Evolutionary conservation across 2,113 vertebrate genomes (phyloP).

Genomic region (Lophura nycthemera): DNA sequence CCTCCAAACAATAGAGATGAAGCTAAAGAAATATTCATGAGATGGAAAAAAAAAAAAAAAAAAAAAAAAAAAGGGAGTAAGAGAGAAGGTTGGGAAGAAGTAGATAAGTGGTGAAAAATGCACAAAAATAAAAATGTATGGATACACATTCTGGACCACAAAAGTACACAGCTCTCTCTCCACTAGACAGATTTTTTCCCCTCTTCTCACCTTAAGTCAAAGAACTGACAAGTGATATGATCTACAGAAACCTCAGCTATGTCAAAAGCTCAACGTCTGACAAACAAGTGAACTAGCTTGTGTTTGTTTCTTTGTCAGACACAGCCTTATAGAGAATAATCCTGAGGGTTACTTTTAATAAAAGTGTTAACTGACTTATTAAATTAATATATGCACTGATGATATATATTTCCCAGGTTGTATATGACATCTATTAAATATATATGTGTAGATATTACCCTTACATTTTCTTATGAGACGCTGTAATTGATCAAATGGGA

Average conservation of each 20-base stretch:
- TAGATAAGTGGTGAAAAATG: background rate
- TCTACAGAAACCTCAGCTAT: background rate
- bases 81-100: background rate
- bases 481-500: constrained; percentile 68
- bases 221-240: background rate
- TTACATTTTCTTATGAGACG: constrained; percentile 6
- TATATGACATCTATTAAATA: constrained; percentile 34
- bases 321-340: background rate
- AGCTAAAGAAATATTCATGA: background rate
- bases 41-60: background rate
- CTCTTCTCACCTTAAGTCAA: background rate
- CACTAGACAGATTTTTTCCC: background rate
- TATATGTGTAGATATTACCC: constrained; percentile 8
- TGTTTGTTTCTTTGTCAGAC: background rate
- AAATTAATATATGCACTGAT: background rate
- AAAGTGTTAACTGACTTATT: constrained; percentile 27
- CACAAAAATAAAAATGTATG: background rate
- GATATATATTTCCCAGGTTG: constrained; percentile 5
- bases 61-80: background rate
- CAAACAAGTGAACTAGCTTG: background rate
- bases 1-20: background rate
- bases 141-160: background rate
- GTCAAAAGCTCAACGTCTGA: background rate
- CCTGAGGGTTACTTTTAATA: background rate
- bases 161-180: background rate